Conservation (phyloP, 2,888 invertebrate genomes). For the Ctena decussata region DNA sequence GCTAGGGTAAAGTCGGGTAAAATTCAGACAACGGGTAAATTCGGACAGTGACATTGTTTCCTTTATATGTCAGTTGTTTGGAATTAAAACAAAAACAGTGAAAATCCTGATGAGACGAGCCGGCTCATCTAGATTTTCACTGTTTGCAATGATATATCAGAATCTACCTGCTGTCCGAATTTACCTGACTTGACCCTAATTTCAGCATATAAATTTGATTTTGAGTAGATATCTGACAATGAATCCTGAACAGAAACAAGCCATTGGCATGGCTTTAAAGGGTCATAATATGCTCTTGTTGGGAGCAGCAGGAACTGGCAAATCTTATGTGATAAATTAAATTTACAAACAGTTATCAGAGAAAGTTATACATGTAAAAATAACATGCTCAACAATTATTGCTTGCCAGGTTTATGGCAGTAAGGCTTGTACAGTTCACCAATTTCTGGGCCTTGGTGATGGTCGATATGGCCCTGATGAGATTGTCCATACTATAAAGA, state of each 20-base stretch:
- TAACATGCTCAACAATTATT: slow-evolving; percentile 53
- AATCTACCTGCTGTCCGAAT: too few relatives aligned
- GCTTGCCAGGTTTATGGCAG: slow-evolving; percentile 39
- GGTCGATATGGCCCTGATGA: slow-evolving; percentile 38
- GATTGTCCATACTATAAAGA: slow-evolving; percentile 30
- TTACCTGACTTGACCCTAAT: too few relatives aligned
- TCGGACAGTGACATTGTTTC: too few relatives aligned
- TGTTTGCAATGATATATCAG: too few relatives aligned
- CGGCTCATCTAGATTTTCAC: too few relatives aligned
- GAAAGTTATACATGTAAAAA: slow-evolving; percentile 36
- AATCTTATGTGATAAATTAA: slow-evolving; percentile 33
- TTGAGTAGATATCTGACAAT: too few relatives aligned
- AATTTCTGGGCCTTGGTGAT: slow-evolving; percentile 46
- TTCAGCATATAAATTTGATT: too few relatives aligned
- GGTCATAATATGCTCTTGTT: slow-evolving; percentile 19
- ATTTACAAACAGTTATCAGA: slow-evolving; percentile 13
- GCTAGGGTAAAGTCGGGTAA: too few relatives aligned
- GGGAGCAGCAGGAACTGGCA: slow-evolving; percentile 48
- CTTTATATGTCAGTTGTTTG: too few relatives aligned
- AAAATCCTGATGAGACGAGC: too few relatives aligned
- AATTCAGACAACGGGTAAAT: too few relatives aligned
- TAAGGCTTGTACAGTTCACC: slow-evolving; percentile 32
- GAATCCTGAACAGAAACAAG: slow-evolving; percentile 17
- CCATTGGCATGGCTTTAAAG: slow-evolving; percentile 4
- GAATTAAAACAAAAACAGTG: too few relatives aligned